Evolutionary conservation across 1,140 invertebrate genomes (phyloP).

Genomic region (Protaetia brevitarsis): DNA sequence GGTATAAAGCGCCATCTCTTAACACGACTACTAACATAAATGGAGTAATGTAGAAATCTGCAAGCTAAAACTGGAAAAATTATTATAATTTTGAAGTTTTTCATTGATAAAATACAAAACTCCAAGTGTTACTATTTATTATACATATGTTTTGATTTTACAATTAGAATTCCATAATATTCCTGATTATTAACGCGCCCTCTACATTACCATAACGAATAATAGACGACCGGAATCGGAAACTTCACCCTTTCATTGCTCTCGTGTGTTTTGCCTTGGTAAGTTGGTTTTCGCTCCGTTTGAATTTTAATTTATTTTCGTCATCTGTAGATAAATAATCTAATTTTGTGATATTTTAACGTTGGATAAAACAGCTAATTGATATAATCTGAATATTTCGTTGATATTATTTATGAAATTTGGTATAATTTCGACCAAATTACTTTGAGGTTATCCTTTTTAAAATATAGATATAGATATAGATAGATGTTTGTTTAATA

Average conservation of each 20-base stretch:
- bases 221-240: not conserved
- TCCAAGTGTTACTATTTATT: too few species aligned
- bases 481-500: not conserved
- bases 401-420: not conserved
- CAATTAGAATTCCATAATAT: too few species aligned
- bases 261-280: conserved; percentile 23
- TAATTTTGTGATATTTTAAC: not conserved
- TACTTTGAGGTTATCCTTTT: conserved; percentile 20
- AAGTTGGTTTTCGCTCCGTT: not conserved
- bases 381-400: not conserved
- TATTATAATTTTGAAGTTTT: too few species aligned
- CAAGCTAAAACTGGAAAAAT: too few species aligned
- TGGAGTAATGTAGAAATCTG: too few species aligned
- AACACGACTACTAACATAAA: too few species aligned
- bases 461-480: too few species aligned
- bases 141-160: too few species aligned
- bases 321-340: not conserved
- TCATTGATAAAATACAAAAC: too few species aligned
- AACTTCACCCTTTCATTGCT: conserved; percentile 17
- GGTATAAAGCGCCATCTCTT: too few species aligned
- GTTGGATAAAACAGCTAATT: too few species aligned
- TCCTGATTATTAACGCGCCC: not conserved
- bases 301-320: conserved; percentile 22
- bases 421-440: not conserved
- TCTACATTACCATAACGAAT: not conserved